Base-by-base conservation (phyloP, 1,140 invertebrate species). In the Atta cephalotes region DNA sequence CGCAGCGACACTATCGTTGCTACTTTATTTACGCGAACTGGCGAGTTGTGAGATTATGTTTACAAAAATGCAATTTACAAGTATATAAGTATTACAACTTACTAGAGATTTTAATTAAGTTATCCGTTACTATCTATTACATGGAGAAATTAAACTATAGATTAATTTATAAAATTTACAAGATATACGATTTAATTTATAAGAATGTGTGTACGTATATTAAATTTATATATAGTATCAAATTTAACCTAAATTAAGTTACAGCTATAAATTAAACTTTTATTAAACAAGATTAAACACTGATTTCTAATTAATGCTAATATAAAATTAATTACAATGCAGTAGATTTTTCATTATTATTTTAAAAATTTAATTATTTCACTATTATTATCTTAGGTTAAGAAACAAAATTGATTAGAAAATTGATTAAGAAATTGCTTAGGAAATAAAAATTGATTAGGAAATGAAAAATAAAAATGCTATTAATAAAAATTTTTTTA, bases 41-140 rank as follows among this genome's bases (percentile, higher is more conserved):
- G 9, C 39, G 39, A 45, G 39, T 45, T 45, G 9, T 10, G 39
- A 45, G 39, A 66, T 66, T 12, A 65, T 65, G 5, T 49, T 70
- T 49, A 49, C 12, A 70, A 25, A 45, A 70, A 9, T 49, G 0
- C 12, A 70, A 14, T 68, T 68, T 39, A 45, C 14, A 39, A 70
- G 21, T 16, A 70, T 70, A 49, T 5, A 70, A 68, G 9, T 70
- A 49, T 45, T 70, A 49, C 7, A 68, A 0, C 16, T 49, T 70
- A 68, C n/a, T 49, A 12, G 1, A 70, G 39, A 70, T 70, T 68
- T 45, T 39, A 35, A 66, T 56, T 56, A 56, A n/a, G 18, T 66
- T 66, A 66, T 16, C 0, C 28, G 18, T n/a, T n/a, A 56, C 18
- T 56, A 56, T 2, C 18, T 25, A 21, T 21, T 56, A 45, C 10